Percentiles rank a stretch among this genome's conserved stretches.
These are phyloP conservation scores for Xestoiulus laeticollis DNA, from an alignment of 2,888 invertebrate genomes.

Conservation along the genomic window DNA sequence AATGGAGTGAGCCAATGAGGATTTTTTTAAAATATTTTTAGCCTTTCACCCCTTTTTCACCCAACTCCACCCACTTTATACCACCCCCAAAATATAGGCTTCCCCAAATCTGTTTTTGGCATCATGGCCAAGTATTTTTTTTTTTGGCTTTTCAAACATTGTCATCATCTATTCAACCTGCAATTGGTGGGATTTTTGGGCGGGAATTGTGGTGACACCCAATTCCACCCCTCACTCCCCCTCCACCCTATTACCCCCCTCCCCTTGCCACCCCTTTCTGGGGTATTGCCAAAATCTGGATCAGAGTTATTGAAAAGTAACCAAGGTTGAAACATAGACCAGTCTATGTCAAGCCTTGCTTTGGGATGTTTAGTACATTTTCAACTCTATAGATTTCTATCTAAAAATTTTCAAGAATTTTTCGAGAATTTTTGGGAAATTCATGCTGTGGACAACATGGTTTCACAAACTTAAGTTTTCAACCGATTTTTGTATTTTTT, in stretches of 20 bases:
- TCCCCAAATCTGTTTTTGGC: background rate
- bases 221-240: background rate
- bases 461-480: background rate
- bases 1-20: background rate
- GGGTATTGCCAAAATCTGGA: constrained; percentile 11
- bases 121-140: background rate
- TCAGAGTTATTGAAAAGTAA: constrained; percentile 17
- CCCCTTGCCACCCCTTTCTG: background rate
- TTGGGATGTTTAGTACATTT: background rate
- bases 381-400: too few relatives aligned
- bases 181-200: constrained; percentile 9
- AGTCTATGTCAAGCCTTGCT: background rate
- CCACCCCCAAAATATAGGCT: background rate
- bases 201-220: background rate
- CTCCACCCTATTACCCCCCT: background rate
- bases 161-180: background rate
- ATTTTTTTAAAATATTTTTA: constrained; percentile 15
- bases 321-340: constrained; percentile 21
- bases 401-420: background rate
- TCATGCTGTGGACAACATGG: background rate
- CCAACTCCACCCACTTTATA: background rate
- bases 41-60: background rate
- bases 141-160: background rate
- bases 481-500: background rate
- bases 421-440: background rate